A percentile compares a stretch with the other conserved stretches of the same genome.
These are phyloP conservation scores for Drosophila maculinotata DNA, from an alignment of 2,888 invertebrate species.

Conservation along the genomic window DNA sequence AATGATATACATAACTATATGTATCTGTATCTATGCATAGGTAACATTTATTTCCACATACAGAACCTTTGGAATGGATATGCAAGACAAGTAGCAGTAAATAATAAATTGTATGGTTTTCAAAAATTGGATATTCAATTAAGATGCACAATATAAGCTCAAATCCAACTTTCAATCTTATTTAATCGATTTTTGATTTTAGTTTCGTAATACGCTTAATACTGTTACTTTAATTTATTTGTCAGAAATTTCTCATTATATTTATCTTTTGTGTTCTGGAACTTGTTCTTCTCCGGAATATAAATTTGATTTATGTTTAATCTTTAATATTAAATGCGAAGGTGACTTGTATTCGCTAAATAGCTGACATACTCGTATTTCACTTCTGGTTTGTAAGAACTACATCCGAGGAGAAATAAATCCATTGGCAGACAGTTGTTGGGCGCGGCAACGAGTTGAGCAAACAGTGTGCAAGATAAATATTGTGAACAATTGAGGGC, in stretches of 20 bases:
- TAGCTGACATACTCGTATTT: constrained; percentile 13
- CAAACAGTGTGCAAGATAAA: constrained; percentile 39
- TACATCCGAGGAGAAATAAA: constrained; percentile 29
- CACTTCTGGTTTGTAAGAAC: constrained; percentile 25
- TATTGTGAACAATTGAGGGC: constrained; percentile 52
- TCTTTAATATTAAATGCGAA: background rate
- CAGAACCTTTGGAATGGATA: background rate
- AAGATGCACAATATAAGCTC: background rate
- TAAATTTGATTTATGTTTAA: constrained; percentile 3
- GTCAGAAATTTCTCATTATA: no score
- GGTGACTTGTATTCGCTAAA: background rate
- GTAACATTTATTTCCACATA: background rate
- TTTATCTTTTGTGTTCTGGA: background rate
- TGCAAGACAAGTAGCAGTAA: no score
- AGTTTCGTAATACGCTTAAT: no score
- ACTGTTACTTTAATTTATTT: no score
- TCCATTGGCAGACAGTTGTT: constrained; percentile 23
- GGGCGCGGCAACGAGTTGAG: constrained; percentile 40
- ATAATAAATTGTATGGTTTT: background rate
- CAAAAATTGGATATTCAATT: background rate
- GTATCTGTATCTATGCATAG: constrained; percentile 17
- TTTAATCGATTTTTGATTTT: no score
- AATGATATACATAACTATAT: constrained; percentile 3
- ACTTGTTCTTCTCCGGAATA: background rate
- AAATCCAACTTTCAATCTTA: background rate